Base-by-base conservation (phyloP, 2,888 invertebrate species). In the Mythimna loreyi region DNA sequence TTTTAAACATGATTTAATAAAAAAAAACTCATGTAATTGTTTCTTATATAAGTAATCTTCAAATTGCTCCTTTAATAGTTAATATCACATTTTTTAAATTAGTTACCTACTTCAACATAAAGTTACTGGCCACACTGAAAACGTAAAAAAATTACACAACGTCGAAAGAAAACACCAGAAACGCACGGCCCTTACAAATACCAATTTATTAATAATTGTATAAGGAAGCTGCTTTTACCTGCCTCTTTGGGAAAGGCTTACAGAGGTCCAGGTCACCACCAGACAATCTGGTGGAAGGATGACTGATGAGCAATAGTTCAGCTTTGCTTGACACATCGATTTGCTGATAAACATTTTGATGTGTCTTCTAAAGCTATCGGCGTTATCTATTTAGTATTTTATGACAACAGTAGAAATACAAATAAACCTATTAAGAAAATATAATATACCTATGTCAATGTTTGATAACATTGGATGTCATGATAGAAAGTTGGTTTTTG, bases 321-420 rank as follows among this genome's bases (percentile, higher is more conserved):
- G 60, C 67, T 80, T 76, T 28, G 33, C 16, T 66, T 33, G 61
- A 75, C 74, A 73, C 75, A 79, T 66, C 21, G 16, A 52, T 25
- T 62, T 50, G 73, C 23, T 49, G n/a, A 49, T 66, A 43, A 58
- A 66, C 25, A 55, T 16, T 62, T 50, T 25, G 74, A 75, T 79
- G 75, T 75, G 80, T 75, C 80, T 45, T 66, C 33, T 19, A 66
- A 75, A 73, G 80, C 75, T 78, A 47, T 52, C 43, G 52, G 21
- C 69, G 25, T 30, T 55, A 76, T 43, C 69, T 52, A 28, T 47
- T 19, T 40, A 76, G 8, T 19, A 76, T 7, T 19, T 28, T n/a
- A 45, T 47, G 8, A 47, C 40, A 70, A 21, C 7, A n/a, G 45
- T 40, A 67, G 6, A 50, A 43, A 75, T 45, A 47, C 43, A 67